Percentiles rank a stretch among this genome's conserved stretches.
These are phyloP conservation scores for Remorina albescens DNA, from an alignment of 2,797 vertebrate species.

Conservation along the genomic window DNA sequence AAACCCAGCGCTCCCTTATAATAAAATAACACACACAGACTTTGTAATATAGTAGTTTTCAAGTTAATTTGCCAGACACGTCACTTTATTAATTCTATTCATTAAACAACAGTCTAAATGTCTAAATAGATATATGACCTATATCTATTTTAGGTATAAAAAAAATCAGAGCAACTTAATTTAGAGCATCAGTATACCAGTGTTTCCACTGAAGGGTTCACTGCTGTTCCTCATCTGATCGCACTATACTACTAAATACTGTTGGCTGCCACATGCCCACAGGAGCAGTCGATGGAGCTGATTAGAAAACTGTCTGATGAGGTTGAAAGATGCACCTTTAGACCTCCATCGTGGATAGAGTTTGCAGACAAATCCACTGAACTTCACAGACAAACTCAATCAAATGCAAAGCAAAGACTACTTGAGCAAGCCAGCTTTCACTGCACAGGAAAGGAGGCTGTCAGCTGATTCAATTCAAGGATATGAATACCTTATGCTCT, in stretches of 20 bases:
- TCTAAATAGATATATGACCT: neutral
- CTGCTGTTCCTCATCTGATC: conserved; percentile 26
- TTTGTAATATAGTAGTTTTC: neutral
- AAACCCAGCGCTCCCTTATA: too few species aligned
- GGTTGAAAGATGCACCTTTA: conserved; percentile 56
- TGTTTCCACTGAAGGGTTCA: conserved; percentile 20
- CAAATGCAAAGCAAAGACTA: conserved; percentile 27
- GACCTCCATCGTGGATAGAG: conserved; percentile 46
- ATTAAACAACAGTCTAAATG: conserved; percentile 12
- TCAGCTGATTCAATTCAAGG: conserved; percentile 17
- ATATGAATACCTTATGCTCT: conserved; percentile 12
- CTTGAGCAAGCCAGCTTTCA: conserved; percentile 12
- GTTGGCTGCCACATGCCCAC: conserved; percentile 39
- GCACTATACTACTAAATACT: conserved; percentile 25
- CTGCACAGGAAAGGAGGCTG: conserved; percentile 1
- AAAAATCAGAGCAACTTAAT: conserved; percentile 32
- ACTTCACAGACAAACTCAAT: conserved; percentile 56
- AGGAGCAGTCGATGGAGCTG: conserved; percentile 58
- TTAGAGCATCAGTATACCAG: conserved; percentile 12
- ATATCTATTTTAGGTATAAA: conserved; percentile 24
- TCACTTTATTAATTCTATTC: neutral
- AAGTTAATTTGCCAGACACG: neutral
- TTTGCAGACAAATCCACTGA: conserved; percentile 43
- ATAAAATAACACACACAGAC: too few species aligned
- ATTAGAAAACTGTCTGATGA: conserved; percentile 69